These are phyloP conservation scores for Xestia c-nigrum DNA, from an alignment of 2,888 invertebrate species.

Conservation along the genomic window DNA sequence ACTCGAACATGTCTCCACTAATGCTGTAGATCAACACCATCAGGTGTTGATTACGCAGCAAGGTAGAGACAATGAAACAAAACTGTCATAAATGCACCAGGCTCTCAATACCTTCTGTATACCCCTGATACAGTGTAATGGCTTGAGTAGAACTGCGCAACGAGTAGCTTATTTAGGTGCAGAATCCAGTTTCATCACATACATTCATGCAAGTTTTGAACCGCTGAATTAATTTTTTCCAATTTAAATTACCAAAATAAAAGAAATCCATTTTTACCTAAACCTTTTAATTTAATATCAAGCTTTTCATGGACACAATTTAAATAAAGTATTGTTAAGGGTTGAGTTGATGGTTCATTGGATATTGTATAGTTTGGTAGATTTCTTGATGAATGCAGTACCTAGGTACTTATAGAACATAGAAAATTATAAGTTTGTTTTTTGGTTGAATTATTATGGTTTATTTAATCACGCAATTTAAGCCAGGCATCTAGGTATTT, in stretches of 20 bases:
- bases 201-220: not conserved
- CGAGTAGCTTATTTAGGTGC: not conserved
- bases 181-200: not conserved
- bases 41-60: not conserved
- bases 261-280: not conserved
- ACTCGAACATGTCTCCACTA: not conserved
- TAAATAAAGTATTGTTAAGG: not conserved
- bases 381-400: not conserved
- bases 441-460: not conserved
- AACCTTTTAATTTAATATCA: not conserved
- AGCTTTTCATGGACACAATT: not conserved
- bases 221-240: not conserved
- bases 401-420: not conserved
- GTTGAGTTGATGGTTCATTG: not conserved
- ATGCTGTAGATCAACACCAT: not conserved
- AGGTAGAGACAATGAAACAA: not conserved
- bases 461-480: not conserved
- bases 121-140: not conserved
- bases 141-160: not conserved
- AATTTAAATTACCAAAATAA: not conserved
- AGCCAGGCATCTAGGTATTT: not conserved
- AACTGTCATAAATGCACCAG: not conserved
- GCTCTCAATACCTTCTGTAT: not conserved
- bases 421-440: not conserved
- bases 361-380: not conserved